These are phyloP conservation scores for Aldrovandia affinis DNA, from an alignment of 2,797 vertebrate genomes.

Conservation along the genomic window DNA sequence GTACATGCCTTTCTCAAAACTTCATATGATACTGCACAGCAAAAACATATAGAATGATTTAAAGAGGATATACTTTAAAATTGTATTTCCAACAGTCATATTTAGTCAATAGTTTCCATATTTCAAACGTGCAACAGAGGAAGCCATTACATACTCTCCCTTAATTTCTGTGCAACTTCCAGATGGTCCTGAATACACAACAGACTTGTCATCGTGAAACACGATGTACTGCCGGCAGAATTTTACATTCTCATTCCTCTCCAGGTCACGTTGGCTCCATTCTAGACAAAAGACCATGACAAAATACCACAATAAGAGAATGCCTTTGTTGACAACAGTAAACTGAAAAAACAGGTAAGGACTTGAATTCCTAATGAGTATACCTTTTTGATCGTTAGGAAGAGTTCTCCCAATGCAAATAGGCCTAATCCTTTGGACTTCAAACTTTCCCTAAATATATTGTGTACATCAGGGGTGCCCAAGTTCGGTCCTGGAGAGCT, in stretches of 20 bases:
- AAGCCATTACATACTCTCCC: conserved; percentile 83
- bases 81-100: background rate
- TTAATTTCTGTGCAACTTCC: conserved; percentile 94
- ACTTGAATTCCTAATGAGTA: background rate
- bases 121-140: background rate
- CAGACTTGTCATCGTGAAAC: conserved; percentile 87
- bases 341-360: no score
- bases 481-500: no score
- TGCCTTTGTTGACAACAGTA: background rate
- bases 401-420: no score
- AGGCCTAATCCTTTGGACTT: no score
- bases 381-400: no score
- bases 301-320: background rate
- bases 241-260: conserved; percentile 86
- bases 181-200: conserved; percentile 87
- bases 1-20: background rate
- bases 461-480: no score
- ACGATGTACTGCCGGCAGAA: conserved; percentile 95
- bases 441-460: no score
- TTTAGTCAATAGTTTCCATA: background rate
- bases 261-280: conserved; percentile 92
- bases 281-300: conserved; percentile 66
- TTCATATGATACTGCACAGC: background rate
- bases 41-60: background rate
- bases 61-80: background rate